Base-by-base conservation (phyloP, 1,140 invertebrate species). In the Batillaria attramentaria region DNA sequence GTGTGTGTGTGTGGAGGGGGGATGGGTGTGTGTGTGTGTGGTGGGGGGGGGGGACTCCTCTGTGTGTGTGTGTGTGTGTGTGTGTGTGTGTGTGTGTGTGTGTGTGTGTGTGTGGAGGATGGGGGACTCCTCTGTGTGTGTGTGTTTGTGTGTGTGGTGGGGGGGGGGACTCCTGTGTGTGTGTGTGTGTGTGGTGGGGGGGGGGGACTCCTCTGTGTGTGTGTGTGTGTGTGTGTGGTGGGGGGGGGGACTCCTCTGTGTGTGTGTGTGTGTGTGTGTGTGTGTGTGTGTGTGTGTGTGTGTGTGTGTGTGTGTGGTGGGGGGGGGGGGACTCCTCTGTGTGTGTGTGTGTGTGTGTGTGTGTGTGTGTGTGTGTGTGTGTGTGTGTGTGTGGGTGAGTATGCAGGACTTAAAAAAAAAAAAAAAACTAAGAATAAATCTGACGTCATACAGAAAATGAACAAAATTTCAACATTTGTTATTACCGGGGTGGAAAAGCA, bases 21-120 rank as follows among this genome's bases (percentile, higher is more conserved):
- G n/a, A n/a, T 62, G 57, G 20, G 57, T 62, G 57, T 62, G 57
- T 62, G 57, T 62, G 57, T 62, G 57, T 13, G 57, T 28, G n/a
- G n/a, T n/a, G n/a, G n/a, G n/a, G n/a, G n/a, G n/a, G n/a, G n/a
- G n/a, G n/a, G n/a, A n/a, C n/a, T n/a, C n/a, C n/a, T n/a, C n/a
- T 62, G 57, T 28, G 57, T 13, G 10, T 13, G 10, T 13, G n/a
- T 13, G 57, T 13, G n/a, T 10, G 10, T 62, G n/a, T 13, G n/a
- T 33, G 28, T 66, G 18, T 5, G 28, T 66, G 4, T n/a, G 62
- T 66, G 18, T 16, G 31, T 66, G 18, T 3, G 28, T 33, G 5
- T n/a, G 4, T 66, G 18, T n/a, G 10, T 66, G 18, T 5, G 31
- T 66, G 18, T 31, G 8, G 16, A 10, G 16, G 8, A 8, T 35